A percentile compares a stretch with the other conserved stretches of the same genome.
phyloP scores from a whole-genome alignment of 2,888 invertebrate species.

The Pollenia amentaria region DNA sequence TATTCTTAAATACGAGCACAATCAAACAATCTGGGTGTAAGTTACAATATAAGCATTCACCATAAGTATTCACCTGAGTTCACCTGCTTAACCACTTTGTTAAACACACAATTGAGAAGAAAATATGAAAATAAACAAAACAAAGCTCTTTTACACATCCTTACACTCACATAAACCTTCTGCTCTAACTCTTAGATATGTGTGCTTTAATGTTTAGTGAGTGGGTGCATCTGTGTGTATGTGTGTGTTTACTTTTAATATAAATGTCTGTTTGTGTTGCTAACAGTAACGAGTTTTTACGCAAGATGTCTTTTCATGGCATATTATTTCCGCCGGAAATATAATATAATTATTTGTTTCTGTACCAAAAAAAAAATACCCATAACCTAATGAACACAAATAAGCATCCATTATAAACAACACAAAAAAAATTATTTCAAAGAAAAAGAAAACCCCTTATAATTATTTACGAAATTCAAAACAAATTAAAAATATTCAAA shows the following conservation, averaged over 20 bases:
- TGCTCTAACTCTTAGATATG: not conserved
- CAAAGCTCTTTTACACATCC: not conserved
- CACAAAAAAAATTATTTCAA: too few relatives aligned
- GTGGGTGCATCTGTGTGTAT: too few relatives aligned
- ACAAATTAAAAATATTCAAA: not conserved
- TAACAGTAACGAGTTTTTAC: not conserved
- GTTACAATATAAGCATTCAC: not conserved
- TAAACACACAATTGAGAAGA: constrained; percentile 15
- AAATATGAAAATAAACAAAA: not conserved
- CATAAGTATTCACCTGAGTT: constrained; percentile 31
- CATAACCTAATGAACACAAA: too few relatives aligned
- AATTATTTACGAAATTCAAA: not conserved
- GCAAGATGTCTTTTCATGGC: constrained; percentile 17
- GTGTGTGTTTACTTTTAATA: not conserved
- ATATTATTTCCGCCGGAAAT: constrained; percentile 42
- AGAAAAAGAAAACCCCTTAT: not conserved
- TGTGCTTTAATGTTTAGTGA: constrained; percentile 3
- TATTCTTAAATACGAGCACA: not conserved
- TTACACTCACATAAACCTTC: not conserved
- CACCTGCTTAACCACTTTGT: constrained; percentile 37
- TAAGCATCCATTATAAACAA: too few relatives aligned
- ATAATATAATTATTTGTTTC: constrained; percentile 36
- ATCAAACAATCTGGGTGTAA: not conserved
- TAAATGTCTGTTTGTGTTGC: constrained; percentile 1
- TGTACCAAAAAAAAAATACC: not conserved